phyloP scores from a whole-genome alignment of 1,140 invertebrate genomes.

The Magallana ariakensis region DNA sequence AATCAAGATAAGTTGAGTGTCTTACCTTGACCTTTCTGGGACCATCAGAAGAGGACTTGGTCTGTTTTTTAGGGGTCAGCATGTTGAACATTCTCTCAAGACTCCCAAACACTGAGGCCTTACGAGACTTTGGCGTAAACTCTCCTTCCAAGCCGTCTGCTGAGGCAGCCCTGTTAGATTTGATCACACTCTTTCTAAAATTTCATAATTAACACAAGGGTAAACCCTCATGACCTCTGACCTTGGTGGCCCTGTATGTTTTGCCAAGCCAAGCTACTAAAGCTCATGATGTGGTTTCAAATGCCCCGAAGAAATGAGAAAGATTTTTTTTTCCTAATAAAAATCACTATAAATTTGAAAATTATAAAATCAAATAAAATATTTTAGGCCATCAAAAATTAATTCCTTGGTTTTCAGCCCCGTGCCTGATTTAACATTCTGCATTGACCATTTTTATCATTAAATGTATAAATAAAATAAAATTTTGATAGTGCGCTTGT shows the following conservation, averaged over 20 bases:
- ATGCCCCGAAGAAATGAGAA: no score
- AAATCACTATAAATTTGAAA: no score
- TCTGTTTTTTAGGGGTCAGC: conserved; percentile 85
- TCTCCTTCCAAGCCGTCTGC: conserved; percentile 81
- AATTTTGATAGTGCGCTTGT: no score
- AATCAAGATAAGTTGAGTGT: background rate
- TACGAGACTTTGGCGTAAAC: conserved; percentile 76
- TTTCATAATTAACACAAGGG: conserved; percentile 40
- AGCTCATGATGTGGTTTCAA: background rate
- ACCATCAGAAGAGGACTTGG: conserved; percentile 74
- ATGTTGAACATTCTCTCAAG: conserved; percentile 87
- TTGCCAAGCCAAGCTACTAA: conserved; percentile 47
- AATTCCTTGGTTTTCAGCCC: no score
- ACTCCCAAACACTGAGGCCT: conserved; percentile 83
- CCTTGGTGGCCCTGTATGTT: conserved; percentile 38
- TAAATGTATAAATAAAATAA: no score
- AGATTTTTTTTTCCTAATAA: no score
- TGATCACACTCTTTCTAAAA: conserved; percentile 54
- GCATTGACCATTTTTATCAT: no score
- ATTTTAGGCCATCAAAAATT: no score
- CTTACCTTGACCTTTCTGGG: conserved; percentile 79
- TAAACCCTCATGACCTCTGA: conserved; percentile 23
- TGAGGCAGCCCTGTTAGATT: conserved; percentile 72
- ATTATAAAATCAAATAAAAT: no score
- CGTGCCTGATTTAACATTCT: no score